phyloP scores from a whole-genome alignment of 1,140 invertebrate species.

The Portunus trituberculatus region DNA sequence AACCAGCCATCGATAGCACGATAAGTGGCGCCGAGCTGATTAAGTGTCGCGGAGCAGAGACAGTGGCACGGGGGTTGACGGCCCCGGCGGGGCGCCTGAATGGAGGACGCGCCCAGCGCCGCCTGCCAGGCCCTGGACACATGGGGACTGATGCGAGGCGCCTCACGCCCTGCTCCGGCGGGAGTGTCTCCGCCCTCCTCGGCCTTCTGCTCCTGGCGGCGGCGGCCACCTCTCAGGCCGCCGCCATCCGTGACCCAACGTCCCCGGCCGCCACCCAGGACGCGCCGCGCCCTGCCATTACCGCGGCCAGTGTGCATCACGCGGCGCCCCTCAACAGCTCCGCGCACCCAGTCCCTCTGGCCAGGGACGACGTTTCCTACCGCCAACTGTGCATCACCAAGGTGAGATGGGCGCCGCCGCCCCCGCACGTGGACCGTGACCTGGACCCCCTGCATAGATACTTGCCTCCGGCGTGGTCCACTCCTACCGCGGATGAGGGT shows the following conservation, averaged over 20 bases:
- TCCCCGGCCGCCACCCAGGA: neutral
- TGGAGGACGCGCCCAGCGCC: neutral
- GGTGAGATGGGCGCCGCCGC: neutral
- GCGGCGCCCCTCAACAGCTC: neutral
- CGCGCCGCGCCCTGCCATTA: neutral
- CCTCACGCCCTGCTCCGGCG: neutral
- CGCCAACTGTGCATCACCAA: neutral
- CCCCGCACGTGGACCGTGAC: neutral
- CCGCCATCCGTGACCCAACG: neutral
- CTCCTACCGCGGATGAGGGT: neutral
- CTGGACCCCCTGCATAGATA: neutral
- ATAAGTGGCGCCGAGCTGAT: neutral
- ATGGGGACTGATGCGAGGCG: neutral
- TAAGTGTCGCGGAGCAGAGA: neutral
- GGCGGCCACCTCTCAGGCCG: neutral
- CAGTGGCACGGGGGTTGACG: neutral
- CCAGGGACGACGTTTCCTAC: neutral
- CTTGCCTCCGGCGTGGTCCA: neutral
- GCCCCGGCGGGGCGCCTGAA: neutral
- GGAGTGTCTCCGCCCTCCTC: neutral
- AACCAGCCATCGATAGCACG: neutral
- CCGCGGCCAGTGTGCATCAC: neutral
- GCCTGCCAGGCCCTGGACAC: neutral
- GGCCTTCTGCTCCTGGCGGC: neutral
- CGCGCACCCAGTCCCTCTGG: neutral